Percentiles rank a stretch among this genome's conserved stretches.
These are phyloP conservation scores for Platalea minor DNA, from an alignment of 2,797 vertebrate species.

Conservation along the genomic window DNA sequence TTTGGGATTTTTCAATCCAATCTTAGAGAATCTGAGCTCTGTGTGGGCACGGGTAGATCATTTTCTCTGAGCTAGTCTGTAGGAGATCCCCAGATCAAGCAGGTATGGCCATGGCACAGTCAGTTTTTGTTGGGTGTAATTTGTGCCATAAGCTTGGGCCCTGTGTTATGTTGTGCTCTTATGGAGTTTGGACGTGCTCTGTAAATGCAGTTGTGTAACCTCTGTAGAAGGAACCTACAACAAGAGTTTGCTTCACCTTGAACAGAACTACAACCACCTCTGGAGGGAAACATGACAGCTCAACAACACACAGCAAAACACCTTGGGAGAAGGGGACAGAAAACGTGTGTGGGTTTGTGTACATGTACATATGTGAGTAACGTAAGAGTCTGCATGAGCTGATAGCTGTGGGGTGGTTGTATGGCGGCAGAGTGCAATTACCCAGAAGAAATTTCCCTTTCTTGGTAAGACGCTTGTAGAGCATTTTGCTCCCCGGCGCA, in stretches of 20 bases:
- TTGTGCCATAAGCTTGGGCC: rapidly evolving
- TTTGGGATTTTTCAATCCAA: background rate
- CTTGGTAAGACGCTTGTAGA: background rate
- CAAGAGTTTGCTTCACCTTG: background rate
- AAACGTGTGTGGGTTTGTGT: background rate
- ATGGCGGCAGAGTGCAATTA: background rate
- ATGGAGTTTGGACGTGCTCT: rapidly evolving
- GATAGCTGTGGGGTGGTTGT: background rate
- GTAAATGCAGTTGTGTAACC: background rate
- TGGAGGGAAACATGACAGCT: conserved; percentile 9
- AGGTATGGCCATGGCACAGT: rapidly evolving
- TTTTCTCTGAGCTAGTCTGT: background rate
- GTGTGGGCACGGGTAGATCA: rapidly evolving
- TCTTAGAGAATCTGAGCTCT: background rate
- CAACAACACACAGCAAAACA: background rate
- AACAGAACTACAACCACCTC: background rate
- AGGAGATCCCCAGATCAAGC: rapidly evolving
- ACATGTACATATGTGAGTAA: rapidly evolving
- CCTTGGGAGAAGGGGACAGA: background rate
- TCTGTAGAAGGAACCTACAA: background rate
- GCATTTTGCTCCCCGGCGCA: background rate
- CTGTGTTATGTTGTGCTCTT: rapidly evolving
- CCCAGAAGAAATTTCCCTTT: background rate
- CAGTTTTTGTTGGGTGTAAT: rapidly evolving
- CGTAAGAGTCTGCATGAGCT: background rate